phyloP scores from a whole-genome alignment of 1,140 invertebrate genomes.

The Lepidurus arcticus region DNA sequence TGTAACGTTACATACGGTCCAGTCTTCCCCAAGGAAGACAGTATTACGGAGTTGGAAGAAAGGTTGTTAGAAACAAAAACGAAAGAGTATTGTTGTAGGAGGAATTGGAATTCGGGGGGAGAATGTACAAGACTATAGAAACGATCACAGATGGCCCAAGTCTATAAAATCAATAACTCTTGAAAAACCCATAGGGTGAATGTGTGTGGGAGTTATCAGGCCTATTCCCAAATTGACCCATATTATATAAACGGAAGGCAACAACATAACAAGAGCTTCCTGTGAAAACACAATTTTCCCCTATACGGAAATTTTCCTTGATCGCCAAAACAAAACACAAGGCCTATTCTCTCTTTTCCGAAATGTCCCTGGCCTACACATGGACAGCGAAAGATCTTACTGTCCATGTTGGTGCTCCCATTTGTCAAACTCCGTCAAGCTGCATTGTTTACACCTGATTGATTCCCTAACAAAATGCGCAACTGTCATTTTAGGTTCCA shows the following conservation, averaged over 20 bases:
- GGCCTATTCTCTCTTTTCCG: constrained; percentile 2
- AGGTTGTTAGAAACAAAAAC: neutral
- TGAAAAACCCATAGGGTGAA: neutral
- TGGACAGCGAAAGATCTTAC: neutral
- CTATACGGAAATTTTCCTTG: neutral
- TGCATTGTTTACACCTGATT: constrained; percentile 15
- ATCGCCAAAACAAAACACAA: neutral
- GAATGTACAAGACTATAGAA: neutral
- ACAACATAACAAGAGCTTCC: constrained; percentile 21
- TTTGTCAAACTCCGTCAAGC: constrained; percentile 15
- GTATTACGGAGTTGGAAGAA: neutral
- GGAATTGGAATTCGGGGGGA: neutral
- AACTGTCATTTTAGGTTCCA: neutral
- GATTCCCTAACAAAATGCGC: neutral
- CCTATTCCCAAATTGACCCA: constrained; percentile 15
- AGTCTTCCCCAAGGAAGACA: neutral
- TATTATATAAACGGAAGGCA: constrained; percentile 15
- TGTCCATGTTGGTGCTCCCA: neutral
- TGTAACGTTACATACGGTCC: neutral
- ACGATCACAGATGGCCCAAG: constrained; percentile 2
- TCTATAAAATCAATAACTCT: constrained; percentile 22
- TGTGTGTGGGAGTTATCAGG: constrained; percentile 21
- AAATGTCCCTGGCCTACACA: neutral
- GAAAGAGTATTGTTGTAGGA: neutral
- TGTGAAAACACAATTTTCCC: neutral